Conservation (phyloP, 2,797 vertebrate genomes). For the Schizopygopsis malacanthus region DNA sequence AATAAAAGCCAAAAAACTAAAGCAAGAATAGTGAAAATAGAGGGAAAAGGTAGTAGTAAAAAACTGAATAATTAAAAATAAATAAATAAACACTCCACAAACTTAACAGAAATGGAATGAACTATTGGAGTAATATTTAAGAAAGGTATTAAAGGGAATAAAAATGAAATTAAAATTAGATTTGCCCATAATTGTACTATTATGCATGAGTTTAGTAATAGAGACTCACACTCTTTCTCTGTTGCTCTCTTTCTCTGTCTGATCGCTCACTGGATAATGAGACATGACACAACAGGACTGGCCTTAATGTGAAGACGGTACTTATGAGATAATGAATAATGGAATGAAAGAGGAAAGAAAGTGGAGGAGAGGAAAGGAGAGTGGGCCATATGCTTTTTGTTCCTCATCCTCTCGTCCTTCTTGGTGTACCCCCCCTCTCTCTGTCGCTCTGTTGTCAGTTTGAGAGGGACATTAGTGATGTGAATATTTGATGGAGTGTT, state of each 20-base stretch:
- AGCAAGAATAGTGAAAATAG: neutral
- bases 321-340: conserved; percentile 76
- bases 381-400: conserved; percentile 37
- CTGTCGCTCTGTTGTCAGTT: conserved; percentile 45
- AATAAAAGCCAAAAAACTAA: neutral
- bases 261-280: conserved; percentile 71
- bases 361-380: conserved; percentile 21
- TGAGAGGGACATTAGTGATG: conserved; percentile 72
- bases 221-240: neutral
- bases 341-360: conserved; percentile 48
- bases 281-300: conserved; percentile 73
- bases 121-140: neutral
- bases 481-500: conserved; percentile 73
- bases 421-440: conserved; percentile 8
- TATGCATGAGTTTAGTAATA: neutral
- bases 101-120: neutral
- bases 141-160: neutral
- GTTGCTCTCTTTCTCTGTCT: neutral
- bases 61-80: neutral
- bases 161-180: neutral
- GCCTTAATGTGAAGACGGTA: conserved; percentile 74
- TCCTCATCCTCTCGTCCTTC: conserved; percentile 23
- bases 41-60: neutral
- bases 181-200: neutral
- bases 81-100: neutral